Evolutionary conservation across 1,140 invertebrate genomes (phyloP), one percentile per base, ranked within the genome.

Genomic region (Anagrus nilaparvatae): DNA sequence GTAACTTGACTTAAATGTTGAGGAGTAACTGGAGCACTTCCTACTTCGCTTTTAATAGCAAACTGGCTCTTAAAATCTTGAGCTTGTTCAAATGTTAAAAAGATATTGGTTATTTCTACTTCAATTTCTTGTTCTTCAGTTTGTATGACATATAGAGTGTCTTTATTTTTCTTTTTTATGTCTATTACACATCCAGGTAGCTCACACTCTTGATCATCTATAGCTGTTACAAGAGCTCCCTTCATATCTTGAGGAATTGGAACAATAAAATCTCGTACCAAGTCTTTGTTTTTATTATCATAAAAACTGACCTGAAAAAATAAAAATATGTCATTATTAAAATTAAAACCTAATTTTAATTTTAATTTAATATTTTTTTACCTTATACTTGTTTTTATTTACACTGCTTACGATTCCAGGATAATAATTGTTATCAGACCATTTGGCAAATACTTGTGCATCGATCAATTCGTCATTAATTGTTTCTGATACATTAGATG

Each of bases 381-480:
- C 72, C 42, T 72, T 58, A 51, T 74, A 77, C 40, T 77, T 78
- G 10, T 62, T 64, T n/a, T 69, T 71, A 5, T 71, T 60, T 1
- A 69, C 69, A 7, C 70, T 67, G 8, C 61, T 50, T 0, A 78
- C 70, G 50, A 53, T 69, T 0, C 75, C 75, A 0, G 75, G 74
- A 46, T 78, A 79, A 48, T 76, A 79, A 31, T 71, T 67, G 43
- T 74, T 76, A 39, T 79, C 76, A 0, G 72, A 70, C 76, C 77
- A 79, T 57, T 74, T 76, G 0, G 76, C 77, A 34, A 78, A 65
- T 0, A 77, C 75, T 0, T 69, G 55, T 5, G 69, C 73, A 1
- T 72, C 72, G 1, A 70, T 61, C 3, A 61, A 27, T 5, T 52
- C 44, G 18, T 61, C 12, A 5, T 46, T 32, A 3, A 12, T 13